Base-by-base conservation (phyloP, 2,113 vertebrate species). In the Garra rufa region DNA sequence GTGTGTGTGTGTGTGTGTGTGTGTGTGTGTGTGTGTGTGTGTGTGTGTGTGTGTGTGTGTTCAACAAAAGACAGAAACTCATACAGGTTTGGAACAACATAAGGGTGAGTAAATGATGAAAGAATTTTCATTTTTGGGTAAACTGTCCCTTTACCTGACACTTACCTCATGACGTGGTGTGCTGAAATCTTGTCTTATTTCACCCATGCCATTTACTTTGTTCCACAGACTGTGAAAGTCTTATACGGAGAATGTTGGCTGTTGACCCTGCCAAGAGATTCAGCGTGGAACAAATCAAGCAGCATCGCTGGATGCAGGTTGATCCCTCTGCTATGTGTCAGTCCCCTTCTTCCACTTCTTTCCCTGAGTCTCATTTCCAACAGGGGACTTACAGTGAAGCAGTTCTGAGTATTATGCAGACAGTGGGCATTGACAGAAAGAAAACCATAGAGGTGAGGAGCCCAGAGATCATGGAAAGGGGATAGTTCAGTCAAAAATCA, bases 201-300 rank as follows among this genome's bases (percentile, higher is more conserved):
- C 4, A 78, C 11, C 21, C 8, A 43, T 63, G 55, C 55, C 26
- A 19, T 41, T 21, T 24, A 15, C 13, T 2, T 73, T 28, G 9
- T 50, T 57, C 3, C 71, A 19, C 88, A 97, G 96, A 96, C 83
- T 97, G 96, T 89, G 96, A 97, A 78, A 96, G 96, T 86, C 94
- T 97, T 19, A 97, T 97, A 85, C 94, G 96, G 70, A 95, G 95
- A 26, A 97, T 97, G 96, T 65, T 97, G 92, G 94, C 96, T 8
- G 90, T 97, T 21, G 96, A 97, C 88, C 96, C 96, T 0, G 94
- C 94, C 82, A 97, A 95, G 89, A 92, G 96, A 34, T 89, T 97
- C 76, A 95, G 91, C 15, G 91, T 97, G 67, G 92, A 95, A 7
- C 96, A 97, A 88, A 97, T 97, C 85, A 96, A 95, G 89, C 94